Evolutionary conservation across 2,113 vertebrate genomes (phyloP), one percentile per base, ranked within the genome.

Genomic region (Bombycilla garrulus): DNA sequence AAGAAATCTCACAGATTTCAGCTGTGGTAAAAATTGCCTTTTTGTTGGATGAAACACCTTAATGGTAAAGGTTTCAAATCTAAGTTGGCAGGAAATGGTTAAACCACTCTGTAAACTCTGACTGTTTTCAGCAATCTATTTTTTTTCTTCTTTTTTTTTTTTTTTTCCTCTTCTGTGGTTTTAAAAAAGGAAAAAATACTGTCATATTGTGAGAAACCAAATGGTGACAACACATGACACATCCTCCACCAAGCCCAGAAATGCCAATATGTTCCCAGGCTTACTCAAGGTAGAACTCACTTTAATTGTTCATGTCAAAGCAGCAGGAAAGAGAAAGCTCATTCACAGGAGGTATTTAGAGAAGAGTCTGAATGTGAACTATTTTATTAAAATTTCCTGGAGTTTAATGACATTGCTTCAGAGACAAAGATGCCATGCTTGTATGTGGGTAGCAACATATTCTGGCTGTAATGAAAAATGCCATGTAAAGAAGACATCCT

Each of bases 221-320:
- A 74, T 38, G 6, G 2, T 60, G 57, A 47, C 31, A 87, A 31
- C 5, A 42, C 15, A 79, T 23, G 19, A 53, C 18, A 58, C 12
- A 62, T 47, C 31, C 16, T 94, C 21, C 61, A 48, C 33, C 23
- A 79, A 85, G 10, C 11, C 18, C n/a, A 76, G 40, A 89, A 92
- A 65, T 36, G 14, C 3, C 7, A 35, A 8, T 3, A 0, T 17
- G 7, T 78, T 93, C 33, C 66, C 38, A 77, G 36, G 13, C 21
- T 20, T 95, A 74, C 35, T 96, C 65, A 90, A 95, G 65, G 69
- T 64, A 90, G 82, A 93, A 73, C 70, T 95, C 21, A 4, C 35
- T 93, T 97, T 95, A 96, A 97, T 93, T 93, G 79, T 78, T 96
- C 53, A 72, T 96, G 90, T 96, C 95, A 97, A 93, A 97, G 51